These are phyloP conservation scores for Acropora yongei DNA, from an alignment of 64 coral and sea anemone species.

Conservation along the genomic window DNA sequence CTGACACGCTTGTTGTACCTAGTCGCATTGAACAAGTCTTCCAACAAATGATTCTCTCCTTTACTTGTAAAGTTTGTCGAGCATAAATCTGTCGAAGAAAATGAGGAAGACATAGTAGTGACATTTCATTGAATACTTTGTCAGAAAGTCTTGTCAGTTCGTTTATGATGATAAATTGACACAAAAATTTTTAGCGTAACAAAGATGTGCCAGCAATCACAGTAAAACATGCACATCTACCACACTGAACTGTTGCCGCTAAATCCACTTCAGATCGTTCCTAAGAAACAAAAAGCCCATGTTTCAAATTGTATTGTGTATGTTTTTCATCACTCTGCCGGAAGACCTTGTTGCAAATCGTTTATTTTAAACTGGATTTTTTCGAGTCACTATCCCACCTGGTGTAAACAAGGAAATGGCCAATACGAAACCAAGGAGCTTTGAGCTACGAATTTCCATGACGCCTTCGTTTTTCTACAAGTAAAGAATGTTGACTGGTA, in stretches of 20 bases:
- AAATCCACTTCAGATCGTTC: no score
- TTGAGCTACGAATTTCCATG: not conserved
- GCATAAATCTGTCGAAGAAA: not conserved
- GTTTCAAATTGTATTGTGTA: no score
- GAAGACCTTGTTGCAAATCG: no score
- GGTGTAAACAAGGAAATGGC: not conserved
- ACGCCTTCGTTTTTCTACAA: not conserved
- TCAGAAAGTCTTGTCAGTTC: no score
- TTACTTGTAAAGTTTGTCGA: not conserved
- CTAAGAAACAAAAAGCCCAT: no score
- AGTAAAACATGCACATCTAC: no score
- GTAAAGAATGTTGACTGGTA: not conserved
- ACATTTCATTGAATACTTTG: not conserved
- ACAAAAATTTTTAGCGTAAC: no score
- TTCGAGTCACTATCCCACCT: not conserved
- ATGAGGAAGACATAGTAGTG: not conserved
- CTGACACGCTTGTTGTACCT: conserved; percentile 67
- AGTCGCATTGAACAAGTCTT: conserved; percentile 53
- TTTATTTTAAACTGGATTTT: no score
- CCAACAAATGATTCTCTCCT: conserved; percentile 6
- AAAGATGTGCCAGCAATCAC: no score
- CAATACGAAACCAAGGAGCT: not conserved
- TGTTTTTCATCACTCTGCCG: no score
- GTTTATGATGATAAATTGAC: no score
- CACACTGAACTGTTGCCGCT: no score